Percentiles rank a stretch among this genome's conserved stretches.
These are phyloP conservation scores for Phaedon cochleariae DNA, from an alignment of 2,888 invertebrate genomes.

Conservation along the genomic window DNA sequence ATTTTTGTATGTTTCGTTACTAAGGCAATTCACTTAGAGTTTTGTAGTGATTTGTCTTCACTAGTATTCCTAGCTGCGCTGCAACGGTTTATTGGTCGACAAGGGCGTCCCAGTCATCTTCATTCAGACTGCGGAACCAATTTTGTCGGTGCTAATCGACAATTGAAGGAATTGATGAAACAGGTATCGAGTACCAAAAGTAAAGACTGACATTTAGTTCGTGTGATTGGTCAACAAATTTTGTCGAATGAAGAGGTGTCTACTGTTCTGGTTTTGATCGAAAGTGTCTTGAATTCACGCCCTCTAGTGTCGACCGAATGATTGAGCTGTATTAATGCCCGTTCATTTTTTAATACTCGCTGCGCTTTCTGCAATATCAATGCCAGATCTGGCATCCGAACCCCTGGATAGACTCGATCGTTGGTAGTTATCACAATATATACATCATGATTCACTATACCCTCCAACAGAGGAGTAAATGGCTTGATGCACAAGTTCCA, in stretches of 20 bases:
- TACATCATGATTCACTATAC: conserved; percentile 32
- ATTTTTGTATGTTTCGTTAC: no score
- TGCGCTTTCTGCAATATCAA: conserved; percentile 21
- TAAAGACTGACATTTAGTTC: conserved; percentile 27
- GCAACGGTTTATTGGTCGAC: no score
- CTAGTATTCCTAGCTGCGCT: conserved; percentile 42
- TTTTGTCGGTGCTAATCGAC: no score
- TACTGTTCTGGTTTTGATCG: conserved; percentile 41
- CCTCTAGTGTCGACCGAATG: conserved; percentile 44
- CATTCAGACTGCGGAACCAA: no score
- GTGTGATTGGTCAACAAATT: no score
- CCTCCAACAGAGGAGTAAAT: conserved; percentile 36
- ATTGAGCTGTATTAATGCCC: conserved; percentile 31
- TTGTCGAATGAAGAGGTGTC: conserved; percentile 46
- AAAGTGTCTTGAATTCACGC: no score
- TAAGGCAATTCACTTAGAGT: no score
- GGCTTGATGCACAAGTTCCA: conserved; percentile 17
- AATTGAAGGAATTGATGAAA: no score
- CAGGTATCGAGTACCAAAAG: no score
- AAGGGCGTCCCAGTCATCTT: no score
- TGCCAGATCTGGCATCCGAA: conserved; percentile 4
- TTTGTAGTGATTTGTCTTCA: no score
- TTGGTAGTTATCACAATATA: conserved; percentile 23
- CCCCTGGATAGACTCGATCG: conserved; percentile 23
- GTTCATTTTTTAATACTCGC: conserved; percentile 32